These are phyloP conservation scores for Murina feae DNA, from an alignment of 2,113 vertebrate genomes.

Conservation along the genomic window DNA sequence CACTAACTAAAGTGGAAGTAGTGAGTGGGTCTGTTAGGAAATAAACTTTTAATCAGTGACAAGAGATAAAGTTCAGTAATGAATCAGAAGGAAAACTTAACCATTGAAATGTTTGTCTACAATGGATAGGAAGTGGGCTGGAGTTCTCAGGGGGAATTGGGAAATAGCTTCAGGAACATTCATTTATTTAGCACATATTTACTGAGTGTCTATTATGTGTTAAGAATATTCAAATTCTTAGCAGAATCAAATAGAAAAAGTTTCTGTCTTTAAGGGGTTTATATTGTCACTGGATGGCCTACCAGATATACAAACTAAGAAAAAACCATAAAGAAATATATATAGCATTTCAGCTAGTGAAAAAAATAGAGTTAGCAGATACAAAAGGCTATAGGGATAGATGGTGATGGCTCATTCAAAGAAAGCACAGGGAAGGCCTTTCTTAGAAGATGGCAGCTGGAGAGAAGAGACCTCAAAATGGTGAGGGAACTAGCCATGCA, in stretches of 20 bases:
- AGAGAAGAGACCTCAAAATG: background rate
- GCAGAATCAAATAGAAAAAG: background rate
- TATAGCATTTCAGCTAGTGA: background rate
- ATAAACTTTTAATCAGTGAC: background rate
- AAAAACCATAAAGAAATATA: background rate
- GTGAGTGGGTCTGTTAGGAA: background rate
- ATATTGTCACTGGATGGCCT: background rate
- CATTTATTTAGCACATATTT: background rate
- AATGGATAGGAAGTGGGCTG: background rate
- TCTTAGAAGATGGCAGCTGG: background rate
- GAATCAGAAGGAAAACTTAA: background rate
- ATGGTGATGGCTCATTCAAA: background rate
- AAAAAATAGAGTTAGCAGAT: background rate
- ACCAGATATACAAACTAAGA: background rate
- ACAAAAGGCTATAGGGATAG: background rate
- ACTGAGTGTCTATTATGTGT: background rate
- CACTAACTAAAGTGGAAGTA: background rate
- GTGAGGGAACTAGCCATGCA: background rate
- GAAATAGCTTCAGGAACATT: background rate
- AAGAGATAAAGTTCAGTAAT: background rate
- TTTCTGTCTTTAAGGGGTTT: background rate
- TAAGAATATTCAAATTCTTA: background rate
- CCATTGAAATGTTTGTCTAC: background rate
- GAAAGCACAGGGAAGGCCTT: background rate
- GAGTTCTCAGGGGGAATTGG: background rate